Evolutionary conservation across 2,113 vertebrate genomes (phyloP), one percentile per base, ranked within the genome.

Genomic region (Pelodiscus sinensis): DNA sequence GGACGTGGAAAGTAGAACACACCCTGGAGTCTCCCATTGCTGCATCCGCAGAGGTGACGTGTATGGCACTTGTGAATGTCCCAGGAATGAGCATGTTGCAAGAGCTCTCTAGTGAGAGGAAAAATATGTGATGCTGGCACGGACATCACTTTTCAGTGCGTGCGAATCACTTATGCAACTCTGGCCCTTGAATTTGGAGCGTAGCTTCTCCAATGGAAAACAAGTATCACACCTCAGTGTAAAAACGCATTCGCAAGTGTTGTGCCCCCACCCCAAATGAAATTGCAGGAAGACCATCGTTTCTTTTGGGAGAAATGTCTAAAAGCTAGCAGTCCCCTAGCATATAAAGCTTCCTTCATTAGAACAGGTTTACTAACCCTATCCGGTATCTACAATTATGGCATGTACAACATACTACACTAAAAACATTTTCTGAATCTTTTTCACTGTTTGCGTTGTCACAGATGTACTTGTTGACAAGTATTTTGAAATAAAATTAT

Each of bases 11-110:
- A 54, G 25, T 0, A 60, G 51, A 14, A 85, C 0, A 29, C 54
- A 71, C 7, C 3, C 24, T 6, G 8, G 79, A 1, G 19, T 65
- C 13, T 57, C 82, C 65, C 79, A 7, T 3, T 1, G 16, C 50
- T 21, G 87, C 3, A 83, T 50, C 81, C 14, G 3, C 13, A 0
- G 7, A 50, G 24, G 81, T 0, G 50, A 35, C 0, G 60, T 5
- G 15, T 31, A n/a, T 7, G 77, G 78, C 81, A 58, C 54, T 38
- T 60, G 55, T 55, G 24, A 57, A 52, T 77, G 90, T 0, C 5
- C 10, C 6, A 57, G 44, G 10, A 29, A 27, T 0, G 12, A 86
- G 52, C 73, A 31, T 65, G 84, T 81, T 6, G 3, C 85, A 65
- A 65, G 83, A 87, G 79, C 62, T 80, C 14, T 60, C 79, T 85